Conservation (phyloP, 2,888 invertebrate genomes). For the Dermolepida albohirtum region DNA sequence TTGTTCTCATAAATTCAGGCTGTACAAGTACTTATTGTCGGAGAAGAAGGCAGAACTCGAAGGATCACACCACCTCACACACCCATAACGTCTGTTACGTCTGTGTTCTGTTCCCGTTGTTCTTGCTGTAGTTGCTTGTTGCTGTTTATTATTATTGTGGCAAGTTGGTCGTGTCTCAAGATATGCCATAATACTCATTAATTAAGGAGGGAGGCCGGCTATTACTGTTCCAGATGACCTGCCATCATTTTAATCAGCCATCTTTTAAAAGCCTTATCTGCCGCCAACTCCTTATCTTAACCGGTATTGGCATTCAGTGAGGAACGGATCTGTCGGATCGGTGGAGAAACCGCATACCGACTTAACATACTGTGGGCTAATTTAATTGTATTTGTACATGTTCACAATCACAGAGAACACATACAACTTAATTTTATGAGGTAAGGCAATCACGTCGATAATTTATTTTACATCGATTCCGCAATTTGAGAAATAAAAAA, state of each 20-base stretch:
- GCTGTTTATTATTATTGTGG: too few relatives aligned
- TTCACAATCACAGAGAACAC: not conserved
- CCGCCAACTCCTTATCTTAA: constrained; percentile 51
- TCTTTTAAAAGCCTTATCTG: constrained; percentile 51
- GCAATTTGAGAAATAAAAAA: too few relatives aligned
- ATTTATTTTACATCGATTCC: too few relatives aligned
- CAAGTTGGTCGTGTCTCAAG: too few relatives aligned
- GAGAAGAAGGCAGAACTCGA: too few relatives aligned
- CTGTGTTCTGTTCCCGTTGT: too few relatives aligned
- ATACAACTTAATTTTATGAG: constrained; percentile 8
- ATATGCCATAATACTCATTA: constrained; percentile 53
- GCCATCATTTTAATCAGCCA: constrained; percentile 51
- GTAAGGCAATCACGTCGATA: not conserved
- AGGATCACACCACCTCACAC: too few relatives aligned
- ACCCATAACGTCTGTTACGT: too few relatives aligned
- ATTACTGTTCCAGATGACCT: constrained; percentile 55
- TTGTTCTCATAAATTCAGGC: too few relatives aligned
- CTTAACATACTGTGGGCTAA: not conserved
- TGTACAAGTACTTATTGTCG: too few relatives aligned
- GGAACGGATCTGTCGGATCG: constrained; percentile 7
- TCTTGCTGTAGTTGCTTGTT: too few relatives aligned
- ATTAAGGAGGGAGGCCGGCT: constrained; percentile 53
- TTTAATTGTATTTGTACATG: constrained; percentile 33
- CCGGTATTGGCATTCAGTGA: not conserved
- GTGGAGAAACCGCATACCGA: too few relatives aligned